These are phyloP conservation scores for Lasioglossum zephyrum DNA, from an alignment of 2,888 invertebrate species.

Conservation along the genomic window DNA sequence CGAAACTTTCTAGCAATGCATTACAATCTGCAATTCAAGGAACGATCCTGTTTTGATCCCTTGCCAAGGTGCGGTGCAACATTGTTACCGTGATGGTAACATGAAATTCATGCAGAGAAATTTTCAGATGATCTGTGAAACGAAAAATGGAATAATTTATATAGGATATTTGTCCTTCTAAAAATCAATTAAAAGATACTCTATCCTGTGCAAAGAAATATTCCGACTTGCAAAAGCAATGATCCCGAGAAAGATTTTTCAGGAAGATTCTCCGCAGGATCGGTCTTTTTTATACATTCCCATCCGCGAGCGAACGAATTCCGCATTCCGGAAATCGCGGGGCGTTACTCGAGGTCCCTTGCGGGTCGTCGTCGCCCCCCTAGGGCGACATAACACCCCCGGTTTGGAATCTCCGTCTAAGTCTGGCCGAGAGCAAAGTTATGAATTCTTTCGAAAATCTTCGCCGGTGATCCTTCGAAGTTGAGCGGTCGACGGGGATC, in stretches of 20 bases:
- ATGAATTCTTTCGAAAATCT: constrained; percentile 82
- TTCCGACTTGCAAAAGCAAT: not conserved
- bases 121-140: not conserved
- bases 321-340: constrained; percentile 55
- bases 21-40: not conserved
- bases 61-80: not conserved
- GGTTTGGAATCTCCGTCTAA: constrained; percentile 67
- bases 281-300: constrained; percentile 32
- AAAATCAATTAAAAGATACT: not conserved
- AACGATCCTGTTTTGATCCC: not conserved
- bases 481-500: constrained; percentile 78
- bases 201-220: not conserved
- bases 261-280: not conserved
- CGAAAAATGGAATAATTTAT: not conserved
- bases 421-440: constrained; percentile 73
- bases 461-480: constrained; percentile 75
- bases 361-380: constrained; percentile 45
- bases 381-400: constrained; percentile 62
- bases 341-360: constrained; percentile 47
- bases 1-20: not conserved
- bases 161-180: not conserved
- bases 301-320: constrained; percentile 27
- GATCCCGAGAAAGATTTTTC: not conserved
- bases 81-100: not conserved
- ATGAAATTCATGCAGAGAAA: not conserved